phyloP scores from a whole-genome alignment of 2,888 invertebrate species.

The Scaptomyza tumidula region DNA sequence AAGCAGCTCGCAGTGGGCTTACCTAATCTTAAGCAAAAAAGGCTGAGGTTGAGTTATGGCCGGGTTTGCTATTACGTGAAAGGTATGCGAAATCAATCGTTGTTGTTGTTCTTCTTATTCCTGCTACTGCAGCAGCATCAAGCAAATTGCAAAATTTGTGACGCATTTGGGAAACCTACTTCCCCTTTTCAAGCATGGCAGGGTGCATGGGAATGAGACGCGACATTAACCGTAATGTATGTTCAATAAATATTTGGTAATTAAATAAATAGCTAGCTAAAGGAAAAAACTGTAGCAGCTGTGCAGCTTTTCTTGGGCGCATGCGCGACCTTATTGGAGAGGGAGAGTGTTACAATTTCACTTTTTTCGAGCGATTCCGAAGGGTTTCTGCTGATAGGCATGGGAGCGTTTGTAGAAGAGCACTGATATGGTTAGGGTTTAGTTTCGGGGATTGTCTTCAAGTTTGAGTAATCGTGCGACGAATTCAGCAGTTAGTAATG shows the following conservation, averaged over 20 bases:
- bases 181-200: conserved; percentile 23
- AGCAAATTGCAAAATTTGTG: conserved; percentile 78
- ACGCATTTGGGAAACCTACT: conserved; percentile 55
- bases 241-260: conserved; percentile 81
- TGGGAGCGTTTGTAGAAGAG: conserved; percentile 58
- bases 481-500: conserved; percentile 15
- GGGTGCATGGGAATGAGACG: conserved; percentile 55
- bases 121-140: conserved; percentile 30
- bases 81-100: conserved; percentile 58
- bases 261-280: conserved; percentile 71
- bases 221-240: conserved; percentile 75
- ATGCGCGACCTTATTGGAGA: conserved; percentile 37
- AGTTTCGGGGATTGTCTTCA: conserved; percentile 38
- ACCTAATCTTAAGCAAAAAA: conserved; percentile 63
- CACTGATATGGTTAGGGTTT: conserved; percentile 38
- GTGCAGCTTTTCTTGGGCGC: conserved; percentile 66
- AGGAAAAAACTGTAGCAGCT: conserved; percentile 60
- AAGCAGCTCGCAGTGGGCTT: conserved; percentile 33
- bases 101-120: not conserved
- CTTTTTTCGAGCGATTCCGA: conserved; percentile 63
- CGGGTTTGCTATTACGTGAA: conserved; percentile 44
- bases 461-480: conserved; percentile 47
- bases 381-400: conserved; percentile 21
- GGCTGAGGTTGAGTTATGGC: conserved; percentile 50
- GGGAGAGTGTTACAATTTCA: conserved; percentile 74